Evolutionary conservation across 2,113 vertebrate genomes (phyloP).

Genomic region (Stegastes partitus): DNA sequence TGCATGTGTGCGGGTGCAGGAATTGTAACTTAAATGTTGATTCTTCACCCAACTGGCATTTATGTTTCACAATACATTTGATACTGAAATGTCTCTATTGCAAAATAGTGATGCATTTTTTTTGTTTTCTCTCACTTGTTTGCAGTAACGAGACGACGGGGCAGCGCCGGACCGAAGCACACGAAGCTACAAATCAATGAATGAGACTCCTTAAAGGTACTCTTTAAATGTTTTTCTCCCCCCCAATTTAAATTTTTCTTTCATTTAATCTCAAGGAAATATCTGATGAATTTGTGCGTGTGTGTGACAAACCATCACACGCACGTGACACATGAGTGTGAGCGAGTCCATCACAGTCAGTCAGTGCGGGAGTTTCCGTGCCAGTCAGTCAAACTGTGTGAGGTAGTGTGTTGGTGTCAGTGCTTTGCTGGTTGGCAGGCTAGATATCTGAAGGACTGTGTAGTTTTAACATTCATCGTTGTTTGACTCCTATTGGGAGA

Average conservation of each 20-base stretch:
- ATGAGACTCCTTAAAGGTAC: slow-evolving; percentile 33
- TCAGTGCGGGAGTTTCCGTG: slow-evolving; percentile 71
- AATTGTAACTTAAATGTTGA: background rate
- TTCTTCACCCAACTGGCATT: background rate
- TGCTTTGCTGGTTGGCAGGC: slow-evolving; percentile 82
- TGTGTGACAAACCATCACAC: slow-evolving; percentile 46
- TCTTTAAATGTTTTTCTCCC: slow-evolving; percentile 8
- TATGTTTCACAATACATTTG: slow-evolving; percentile 32
- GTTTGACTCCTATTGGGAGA: slow-evolving; percentile 60
- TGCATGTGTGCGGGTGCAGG: slow-evolving; percentile 3
- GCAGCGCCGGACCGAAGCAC: slow-evolving; percentile 47
- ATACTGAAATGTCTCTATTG: slow-evolving; percentile 44
- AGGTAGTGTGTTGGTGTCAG: slow-evolving; percentile 89
- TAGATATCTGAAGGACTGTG: slow-evolving; percentile 69
- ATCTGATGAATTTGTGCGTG: slow-evolving; percentile 9
- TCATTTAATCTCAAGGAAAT: slow-evolving; percentile 21
- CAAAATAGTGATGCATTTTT: slow-evolving; percentile 17
- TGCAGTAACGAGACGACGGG: slow-evolving; percentile 42
- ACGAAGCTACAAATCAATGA: slow-evolving; percentile 31
- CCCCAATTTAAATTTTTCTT: background rate
- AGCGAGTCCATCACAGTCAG: slow-evolving; percentile 54
- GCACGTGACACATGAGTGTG: slow-evolving; percentile 35
- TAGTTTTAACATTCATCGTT: slow-evolving; percentile 75
- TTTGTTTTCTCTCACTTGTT: slow-evolving; percentile 23
- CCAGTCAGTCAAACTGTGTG: slow-evolving; percentile 80